Conservation (phyloP, 2,113 vertebrate genomes). For the Dascyllus trimaculatus region DNA sequence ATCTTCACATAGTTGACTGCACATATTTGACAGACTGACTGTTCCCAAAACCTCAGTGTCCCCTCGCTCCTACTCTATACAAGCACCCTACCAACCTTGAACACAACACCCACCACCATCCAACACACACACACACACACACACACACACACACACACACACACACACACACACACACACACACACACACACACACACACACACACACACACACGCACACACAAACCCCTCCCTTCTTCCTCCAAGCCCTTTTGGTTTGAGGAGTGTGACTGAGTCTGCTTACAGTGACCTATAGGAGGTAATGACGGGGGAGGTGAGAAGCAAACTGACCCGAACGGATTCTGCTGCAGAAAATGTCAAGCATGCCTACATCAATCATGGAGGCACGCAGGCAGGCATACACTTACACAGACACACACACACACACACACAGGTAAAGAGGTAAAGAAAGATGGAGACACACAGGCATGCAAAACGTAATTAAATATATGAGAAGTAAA, state of each 20-base stretch:
- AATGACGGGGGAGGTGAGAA: constrained; percentile 71
- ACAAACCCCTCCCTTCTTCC: not conserved
- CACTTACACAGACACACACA: constrained; percentile 27
- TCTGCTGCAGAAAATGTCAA: constrained; percentile 81
- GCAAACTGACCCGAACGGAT: constrained; percentile 75
- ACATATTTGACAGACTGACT: constrained; percentile 71
- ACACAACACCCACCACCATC: constrained; percentile 39
- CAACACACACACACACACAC: constrained; percentile 16
- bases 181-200: constrained; percentile 23
- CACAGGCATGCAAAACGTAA: constrained; percentile 39
- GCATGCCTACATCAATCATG: constrained; percentile 65
- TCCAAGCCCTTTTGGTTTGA: constrained; percentile 52
- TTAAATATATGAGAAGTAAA: constrained; percentile 42
- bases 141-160: constrained; percentile 4
- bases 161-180: constrained; percentile 1
- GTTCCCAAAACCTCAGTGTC: constrained; percentile 54
- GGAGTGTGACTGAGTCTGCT: constrained; percentile 58
- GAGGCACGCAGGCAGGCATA: constrained; percentile 29
- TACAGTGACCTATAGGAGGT: constrained; percentile 77
- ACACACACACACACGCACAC: not conserved
- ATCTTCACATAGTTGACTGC: constrained; percentile 71
- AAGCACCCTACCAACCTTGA: constrained; percentile 64
- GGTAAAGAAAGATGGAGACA: constrained; percentile 15
- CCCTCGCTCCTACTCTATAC: constrained; percentile 47
- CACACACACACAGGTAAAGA: constrained; percentile 33